Conservation (phyloP, 2,888 invertebrate species). For the Meiosimyza decipiens region DNA sequence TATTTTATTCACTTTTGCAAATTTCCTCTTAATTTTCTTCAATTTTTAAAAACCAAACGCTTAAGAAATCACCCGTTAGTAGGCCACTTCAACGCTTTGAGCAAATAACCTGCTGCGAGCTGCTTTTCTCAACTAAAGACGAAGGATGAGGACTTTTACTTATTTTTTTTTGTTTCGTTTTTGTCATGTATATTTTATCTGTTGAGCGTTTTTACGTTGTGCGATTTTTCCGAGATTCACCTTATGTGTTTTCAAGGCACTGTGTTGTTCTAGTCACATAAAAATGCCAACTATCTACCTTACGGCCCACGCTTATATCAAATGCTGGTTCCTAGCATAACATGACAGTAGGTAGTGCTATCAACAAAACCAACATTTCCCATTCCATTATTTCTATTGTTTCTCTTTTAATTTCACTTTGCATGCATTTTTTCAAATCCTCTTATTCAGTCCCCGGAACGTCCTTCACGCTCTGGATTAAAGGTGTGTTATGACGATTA, state of each 20-base stretch:
- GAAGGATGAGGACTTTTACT: neutral
- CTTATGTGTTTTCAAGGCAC: neutral
- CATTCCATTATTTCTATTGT: conserved; percentile 6
- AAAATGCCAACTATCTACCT: too few species aligned
- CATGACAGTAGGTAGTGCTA: neutral
- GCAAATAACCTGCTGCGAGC: neutral
- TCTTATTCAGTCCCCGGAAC: neutral
- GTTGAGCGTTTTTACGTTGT: neutral
- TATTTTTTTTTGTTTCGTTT: neutral
- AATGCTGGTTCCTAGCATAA: neutral
- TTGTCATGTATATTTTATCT: neutral
- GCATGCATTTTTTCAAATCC: conserved; percentile 10
- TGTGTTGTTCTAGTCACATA: too few species aligned
- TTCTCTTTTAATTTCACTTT: conserved; percentile 28
- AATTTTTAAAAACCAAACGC: too few species aligned
- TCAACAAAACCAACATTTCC: neutral
- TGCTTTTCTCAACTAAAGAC: too few species aligned
- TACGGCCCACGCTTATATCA: too few species aligned
- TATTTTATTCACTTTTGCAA: too few species aligned
- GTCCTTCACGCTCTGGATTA: neutral
- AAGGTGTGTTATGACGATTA: conserved; percentile 23
- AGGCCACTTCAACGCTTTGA: neutral
- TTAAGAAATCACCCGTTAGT: too few species aligned
- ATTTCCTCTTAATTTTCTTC: too few species aligned
- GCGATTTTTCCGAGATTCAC: conserved; percentile 8